Percentiles rank a stretch among this genome's conserved stretches.
phyloP scores from a whole-genome alignment of 2,888 invertebrate species.

The Hedychridium roseum region DNA sequence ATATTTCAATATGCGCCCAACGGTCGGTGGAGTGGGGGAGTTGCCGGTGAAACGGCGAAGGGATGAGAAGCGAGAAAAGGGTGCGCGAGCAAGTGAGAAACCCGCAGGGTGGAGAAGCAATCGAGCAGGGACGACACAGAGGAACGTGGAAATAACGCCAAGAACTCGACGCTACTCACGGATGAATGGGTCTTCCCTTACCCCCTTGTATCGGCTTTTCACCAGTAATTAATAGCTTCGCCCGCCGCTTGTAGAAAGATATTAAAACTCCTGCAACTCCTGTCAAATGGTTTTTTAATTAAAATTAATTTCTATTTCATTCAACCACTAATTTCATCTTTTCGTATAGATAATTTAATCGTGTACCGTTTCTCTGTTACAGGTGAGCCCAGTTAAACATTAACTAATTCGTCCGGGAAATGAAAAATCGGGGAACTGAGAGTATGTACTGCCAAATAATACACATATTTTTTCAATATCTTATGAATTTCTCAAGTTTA shows the following conservation, averaged over 20 bases:
- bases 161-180: conserved; percentile 28
- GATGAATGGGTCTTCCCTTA: conserved; percentile 31
- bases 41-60: conserved; percentile 22
- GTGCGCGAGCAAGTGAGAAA: neutral
- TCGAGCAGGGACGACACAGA: no score
- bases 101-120: neutral
- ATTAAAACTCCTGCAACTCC: conserved; percentile 28
- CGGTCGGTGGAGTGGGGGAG: conserved; percentile 23
- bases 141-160: conserved; percentile 26
- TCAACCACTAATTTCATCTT: no score
- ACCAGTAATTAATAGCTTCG: conserved; percentile 37
- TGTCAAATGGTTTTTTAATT: conserved; percentile 24
- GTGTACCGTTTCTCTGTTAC: no score
- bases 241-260: conserved; percentile 33
- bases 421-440: no score
- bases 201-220: conserved; percentile 23
- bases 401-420: no score
- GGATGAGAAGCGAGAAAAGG: conserved; percentile 15
- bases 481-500: no score
- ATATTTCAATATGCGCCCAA: conserved; percentile 52
- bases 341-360: conserved; percentile 31
- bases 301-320: no score
- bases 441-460: no score
- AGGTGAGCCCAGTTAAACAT: no score
- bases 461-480: no score